Conservation (phyloP, 2,888 invertebrate species). For the Orchesella flavescens region DNA sequence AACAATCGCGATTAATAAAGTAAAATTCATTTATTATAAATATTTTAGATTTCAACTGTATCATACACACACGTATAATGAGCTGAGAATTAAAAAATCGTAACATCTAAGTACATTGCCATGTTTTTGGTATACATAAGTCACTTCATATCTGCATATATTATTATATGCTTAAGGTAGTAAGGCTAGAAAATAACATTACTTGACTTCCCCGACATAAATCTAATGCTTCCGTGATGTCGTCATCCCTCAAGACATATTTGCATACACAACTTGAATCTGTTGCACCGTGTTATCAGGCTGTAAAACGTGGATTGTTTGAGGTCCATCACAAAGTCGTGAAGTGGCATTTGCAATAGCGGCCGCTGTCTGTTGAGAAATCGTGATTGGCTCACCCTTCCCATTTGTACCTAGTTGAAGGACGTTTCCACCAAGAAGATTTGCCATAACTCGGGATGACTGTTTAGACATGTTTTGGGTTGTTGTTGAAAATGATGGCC, state of each 20-base stretch:
- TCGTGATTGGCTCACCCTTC: slow-evolving; percentile 46
- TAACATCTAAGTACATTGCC: no score
- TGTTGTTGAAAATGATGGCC: neutral
- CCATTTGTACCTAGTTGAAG: slow-evolving; percentile 18
- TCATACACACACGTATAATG: no score
- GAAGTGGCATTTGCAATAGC: slow-evolving; percentile 41
- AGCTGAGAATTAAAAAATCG: no score
- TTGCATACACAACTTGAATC: slow-evolving; percentile 65
- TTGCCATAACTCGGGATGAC: slow-evolving; percentile 18
- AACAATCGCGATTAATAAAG: no score
- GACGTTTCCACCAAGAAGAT: slow-evolving; percentile 27
- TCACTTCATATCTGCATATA: no score
- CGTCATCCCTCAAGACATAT: neutral
- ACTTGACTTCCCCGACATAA: no score
- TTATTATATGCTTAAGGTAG: no score
- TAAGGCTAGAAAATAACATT: no score
- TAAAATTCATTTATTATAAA: no score
- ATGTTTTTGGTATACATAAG: no score
- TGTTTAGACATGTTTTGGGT: neutral
- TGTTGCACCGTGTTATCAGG: slow-evolving; percentile 66
- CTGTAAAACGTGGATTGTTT: slow-evolving; percentile 58
- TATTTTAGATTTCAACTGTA: no score
- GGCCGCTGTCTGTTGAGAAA: slow-evolving; percentile 48
- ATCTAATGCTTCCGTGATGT: neutral
- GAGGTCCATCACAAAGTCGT: slow-evolving; percentile 40